These are phyloP conservation scores for Drepana arcuata DNA, from an alignment of 1,140 invertebrate genomes.

Conservation along the genomic window DNA sequence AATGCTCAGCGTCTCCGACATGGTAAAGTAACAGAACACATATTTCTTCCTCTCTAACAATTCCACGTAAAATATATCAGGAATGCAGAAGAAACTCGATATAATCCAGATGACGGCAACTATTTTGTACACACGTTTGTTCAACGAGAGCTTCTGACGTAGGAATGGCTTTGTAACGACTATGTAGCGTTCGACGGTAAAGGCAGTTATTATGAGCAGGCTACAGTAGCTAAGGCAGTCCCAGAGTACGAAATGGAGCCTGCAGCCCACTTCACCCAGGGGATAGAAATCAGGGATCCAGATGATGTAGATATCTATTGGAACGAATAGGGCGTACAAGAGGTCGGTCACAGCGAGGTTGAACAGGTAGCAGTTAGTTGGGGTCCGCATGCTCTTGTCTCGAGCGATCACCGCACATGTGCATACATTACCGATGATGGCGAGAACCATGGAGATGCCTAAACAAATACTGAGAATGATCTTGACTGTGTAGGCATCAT, in stretches of 20 bases:
- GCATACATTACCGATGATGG: constrained; percentile 90
- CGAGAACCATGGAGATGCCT: constrained; percentile 84
- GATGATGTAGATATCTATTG: constrained; percentile 87
- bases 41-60: constrained; percentile 66
- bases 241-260: constrained; percentile 84
- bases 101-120: constrained; percentile 81
- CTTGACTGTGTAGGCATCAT: constrained; percentile 79
- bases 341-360: constrained; percentile 94
- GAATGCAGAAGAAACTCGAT: constrained; percentile 81
- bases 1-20: constrained; percentile 73
- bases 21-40: constrained; percentile 69
- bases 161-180: constrained; percentile 83
- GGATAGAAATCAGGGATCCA: constrained; percentile 89
- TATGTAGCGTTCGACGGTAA: constrained; percentile 86
- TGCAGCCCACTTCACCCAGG: constrained; percentile 89
- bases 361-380: constrained; percentile 94
- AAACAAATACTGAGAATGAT: constrained; percentile 85
- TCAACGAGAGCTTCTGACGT: constrained; percentile 85
- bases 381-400: constrained; percentile 91
- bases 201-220: constrained; percentile 87
- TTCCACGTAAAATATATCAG: constrained; percentile 81
- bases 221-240: constrained; percentile 95
- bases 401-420: constrained; percentile 94
- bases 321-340: constrained; percentile 82
- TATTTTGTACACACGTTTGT: constrained; percentile 82